Conservation (phyloP, 2,113 vertebrate genomes). For the Chelonoidis abingdonii region DNA sequence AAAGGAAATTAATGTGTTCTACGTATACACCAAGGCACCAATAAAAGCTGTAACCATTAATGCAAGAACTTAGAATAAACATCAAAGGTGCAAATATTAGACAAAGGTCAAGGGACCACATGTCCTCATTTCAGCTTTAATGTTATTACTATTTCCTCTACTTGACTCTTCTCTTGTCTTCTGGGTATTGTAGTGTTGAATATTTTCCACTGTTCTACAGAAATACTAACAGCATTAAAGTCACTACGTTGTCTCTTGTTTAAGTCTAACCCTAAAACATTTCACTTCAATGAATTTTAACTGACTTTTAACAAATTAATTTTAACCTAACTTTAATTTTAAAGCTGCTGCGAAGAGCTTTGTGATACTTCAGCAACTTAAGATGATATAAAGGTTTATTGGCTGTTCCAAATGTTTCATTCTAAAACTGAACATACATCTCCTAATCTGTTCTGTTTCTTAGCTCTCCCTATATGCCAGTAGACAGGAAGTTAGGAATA, state of each 20-base stretch:
- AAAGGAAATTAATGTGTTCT: neutral
- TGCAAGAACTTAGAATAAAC: neutral
- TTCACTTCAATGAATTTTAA: neutral
- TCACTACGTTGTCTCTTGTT: neutral
- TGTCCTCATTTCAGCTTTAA: neutral
- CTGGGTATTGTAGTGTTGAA: neutral
- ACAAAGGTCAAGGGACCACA: neutral
- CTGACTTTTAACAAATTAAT: neutral
- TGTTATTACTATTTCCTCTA: neutral
- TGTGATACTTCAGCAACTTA: neutral
- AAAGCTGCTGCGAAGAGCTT: neutral
- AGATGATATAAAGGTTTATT: neutral
- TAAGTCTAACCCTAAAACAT: neutral
- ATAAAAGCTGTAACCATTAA: neutral
- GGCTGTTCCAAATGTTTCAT: neutral
- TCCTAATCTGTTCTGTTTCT: neutral
- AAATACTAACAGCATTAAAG: neutral
- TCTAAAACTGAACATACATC: neutral
- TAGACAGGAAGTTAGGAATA: neutral
- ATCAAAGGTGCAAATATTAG: neutral
- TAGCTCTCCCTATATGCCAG: neutral
- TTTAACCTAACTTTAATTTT: neutral
- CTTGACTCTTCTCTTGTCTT: neutral
- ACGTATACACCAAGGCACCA: neutral
- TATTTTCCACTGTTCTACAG: neutral